These are phyloP conservation scores for Platalea minor DNA, from an alignment of 2,797 vertebrate genomes.

Conservation along the genomic window DNA sequence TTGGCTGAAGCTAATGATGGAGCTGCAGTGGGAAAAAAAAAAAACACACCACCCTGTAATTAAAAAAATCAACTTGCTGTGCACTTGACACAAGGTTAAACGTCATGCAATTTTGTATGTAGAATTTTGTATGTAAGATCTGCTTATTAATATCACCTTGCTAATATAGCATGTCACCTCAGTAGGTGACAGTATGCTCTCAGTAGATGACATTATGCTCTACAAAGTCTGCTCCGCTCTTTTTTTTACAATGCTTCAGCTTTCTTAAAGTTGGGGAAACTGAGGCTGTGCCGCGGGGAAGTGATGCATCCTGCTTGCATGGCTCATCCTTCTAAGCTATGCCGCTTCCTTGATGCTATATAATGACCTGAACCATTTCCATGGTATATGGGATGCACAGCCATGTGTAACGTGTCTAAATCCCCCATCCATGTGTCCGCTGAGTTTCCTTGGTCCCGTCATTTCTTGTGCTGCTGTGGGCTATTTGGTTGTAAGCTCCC, in stretches of 20 bases:
- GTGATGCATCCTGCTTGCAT: background rate
- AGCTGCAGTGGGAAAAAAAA: rapidly evolving
- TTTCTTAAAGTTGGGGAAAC: background rate
- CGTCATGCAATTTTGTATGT: background rate
- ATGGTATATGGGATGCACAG: rapidly evolving
- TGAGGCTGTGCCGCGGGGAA: background rate
- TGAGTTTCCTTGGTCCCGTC: rapidly evolving
- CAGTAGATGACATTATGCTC: background rate
- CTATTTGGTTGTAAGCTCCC: background rate
- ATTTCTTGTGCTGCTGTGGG: background rate
- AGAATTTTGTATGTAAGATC: background rate
- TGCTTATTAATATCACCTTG: conserved; percentile 11
- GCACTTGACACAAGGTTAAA: conserved; percentile 9
- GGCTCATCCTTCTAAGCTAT: background rate
- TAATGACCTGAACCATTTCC: rapidly evolving
- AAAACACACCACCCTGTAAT: background rate
- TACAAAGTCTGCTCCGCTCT: background rate
- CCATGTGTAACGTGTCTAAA: rapidly evolving
- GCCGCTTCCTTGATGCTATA: background rate
- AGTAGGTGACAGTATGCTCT: background rate
- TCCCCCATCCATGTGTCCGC: rapidly evolving
- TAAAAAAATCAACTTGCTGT: conserved; percentile 18
- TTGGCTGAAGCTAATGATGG: background rate
- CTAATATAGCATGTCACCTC: background rate
- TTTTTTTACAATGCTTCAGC: background rate